Evolutionary conservation across 1,140 invertebrate species (phyloP).

Genomic region (Coenobita brevimanus): DNA sequence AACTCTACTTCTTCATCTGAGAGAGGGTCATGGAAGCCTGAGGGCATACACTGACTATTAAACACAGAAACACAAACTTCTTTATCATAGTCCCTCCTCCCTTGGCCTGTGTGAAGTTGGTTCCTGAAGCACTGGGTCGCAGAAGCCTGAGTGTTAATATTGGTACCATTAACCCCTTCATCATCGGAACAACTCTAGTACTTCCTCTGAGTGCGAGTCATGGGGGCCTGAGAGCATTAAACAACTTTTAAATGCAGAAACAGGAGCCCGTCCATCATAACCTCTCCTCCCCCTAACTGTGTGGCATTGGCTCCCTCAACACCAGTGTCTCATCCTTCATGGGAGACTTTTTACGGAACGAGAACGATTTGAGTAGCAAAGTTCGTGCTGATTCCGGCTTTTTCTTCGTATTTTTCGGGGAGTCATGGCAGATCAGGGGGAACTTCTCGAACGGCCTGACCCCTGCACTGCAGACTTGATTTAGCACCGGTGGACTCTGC

Average conservation of each 20-base stretch:
- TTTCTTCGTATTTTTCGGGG: constrained; percentile 44
- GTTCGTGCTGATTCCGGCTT: constrained; percentile 41
- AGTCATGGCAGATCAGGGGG: constrained; percentile 24
- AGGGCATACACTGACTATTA: too few relatives aligned
- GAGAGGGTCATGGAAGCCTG: too few relatives aligned
- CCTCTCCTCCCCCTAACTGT: constrained; percentile 29
- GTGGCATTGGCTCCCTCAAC: constrained; percentile 29
- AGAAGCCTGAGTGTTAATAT: too few relatives aligned
- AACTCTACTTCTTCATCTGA: too few relatives aligned
- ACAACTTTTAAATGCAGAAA: constrained; percentile 31
- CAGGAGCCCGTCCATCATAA: constrained; percentile 52
- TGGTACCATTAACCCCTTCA: too few relatives aligned
- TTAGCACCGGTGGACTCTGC: constrained; percentile 44
- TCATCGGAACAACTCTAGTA: too few relatives aligned
- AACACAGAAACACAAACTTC: too few relatives aligned
- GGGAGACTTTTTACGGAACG: constrained; percentile 49
- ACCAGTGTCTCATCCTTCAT: constrained; percentile 42
- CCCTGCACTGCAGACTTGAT: constrained; percentile 28
- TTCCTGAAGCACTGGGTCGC: too few relatives aligned
- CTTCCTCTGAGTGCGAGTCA: too few relatives aligned
- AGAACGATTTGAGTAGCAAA: constrained; percentile 60
- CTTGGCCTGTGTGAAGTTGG: too few relatives aligned
- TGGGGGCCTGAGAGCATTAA: too few relatives aligned
- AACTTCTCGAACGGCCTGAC: constrained; percentile 22
- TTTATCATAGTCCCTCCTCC: too few relatives aligned